These are phyloP conservation scores for Diaphora mendica DNA, from an alignment of 2,888 invertebrate genomes.

Conservation along the genomic window DNA sequence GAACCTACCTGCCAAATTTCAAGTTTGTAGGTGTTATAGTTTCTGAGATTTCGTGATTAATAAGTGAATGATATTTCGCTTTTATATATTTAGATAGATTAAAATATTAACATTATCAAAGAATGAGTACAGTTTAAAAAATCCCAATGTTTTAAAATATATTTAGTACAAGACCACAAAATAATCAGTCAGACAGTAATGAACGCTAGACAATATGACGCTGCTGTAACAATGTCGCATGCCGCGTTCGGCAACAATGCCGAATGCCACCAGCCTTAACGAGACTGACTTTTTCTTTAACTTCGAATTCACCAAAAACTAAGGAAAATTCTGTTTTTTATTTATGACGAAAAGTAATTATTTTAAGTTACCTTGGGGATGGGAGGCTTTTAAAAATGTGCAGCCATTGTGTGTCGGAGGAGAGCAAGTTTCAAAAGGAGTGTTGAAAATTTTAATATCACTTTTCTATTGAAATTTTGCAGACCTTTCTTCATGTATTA, in stretches of 20 bases:
- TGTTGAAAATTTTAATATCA: conserved; percentile 2
- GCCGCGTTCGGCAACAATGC: conserved; percentile 7
- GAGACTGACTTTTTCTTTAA: conserved; percentile 38
- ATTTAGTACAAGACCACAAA: conserved; percentile 28
- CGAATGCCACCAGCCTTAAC: conserved; percentile 32
- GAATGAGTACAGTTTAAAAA: too few species aligned
- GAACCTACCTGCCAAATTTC: too few species aligned
- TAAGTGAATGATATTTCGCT: too few species aligned
- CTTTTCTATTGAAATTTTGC: neutral
- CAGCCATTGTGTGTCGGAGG: conserved; percentile 10
- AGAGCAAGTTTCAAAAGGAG: conserved; percentile 9
- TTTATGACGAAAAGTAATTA: conserved; percentile 42
- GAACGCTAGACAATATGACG: conserved; percentile 45
- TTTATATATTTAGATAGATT: too few species aligned
- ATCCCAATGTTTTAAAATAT: conserved; percentile 24
- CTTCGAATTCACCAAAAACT: conserved; percentile 36
- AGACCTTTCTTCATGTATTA: neutral
- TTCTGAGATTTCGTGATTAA: too few species aligned
- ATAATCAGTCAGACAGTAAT: conserved; percentile 44
- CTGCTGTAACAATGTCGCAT: conserved; percentile 12
- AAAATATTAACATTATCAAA: too few species aligned
- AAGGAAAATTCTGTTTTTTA: conserved; percentile 38
- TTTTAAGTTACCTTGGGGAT: conserved; percentile 21
- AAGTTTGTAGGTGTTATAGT: too few species aligned
- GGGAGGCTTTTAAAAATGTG: neutral